Conservation (phyloP, 2,797 vertebrate species). For the Brotula barbata region DNA sequence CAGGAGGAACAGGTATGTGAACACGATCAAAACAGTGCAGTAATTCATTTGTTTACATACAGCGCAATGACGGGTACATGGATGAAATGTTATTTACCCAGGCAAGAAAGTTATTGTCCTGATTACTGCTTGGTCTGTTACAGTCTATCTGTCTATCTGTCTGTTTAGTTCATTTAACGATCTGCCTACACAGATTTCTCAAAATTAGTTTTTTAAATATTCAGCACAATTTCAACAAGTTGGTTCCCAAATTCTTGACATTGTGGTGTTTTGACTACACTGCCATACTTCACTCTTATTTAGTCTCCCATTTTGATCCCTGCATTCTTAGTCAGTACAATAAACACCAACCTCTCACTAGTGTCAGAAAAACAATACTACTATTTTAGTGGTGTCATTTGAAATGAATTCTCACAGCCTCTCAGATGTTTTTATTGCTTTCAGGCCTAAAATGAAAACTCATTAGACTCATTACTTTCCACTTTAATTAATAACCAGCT, state of each 20-base stretch:
- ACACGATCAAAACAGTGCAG: background rate
- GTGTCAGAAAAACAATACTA: background rate
- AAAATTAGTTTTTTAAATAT: no score
- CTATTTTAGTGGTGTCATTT: background rate
- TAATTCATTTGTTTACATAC: background rate
- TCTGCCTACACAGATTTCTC: no score
- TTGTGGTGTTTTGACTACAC: no score
- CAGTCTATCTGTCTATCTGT: no score
- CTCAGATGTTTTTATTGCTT: background rate
- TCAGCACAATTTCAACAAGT: no score
- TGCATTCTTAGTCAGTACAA: background rate
- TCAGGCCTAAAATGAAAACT: conserved; percentile 6
- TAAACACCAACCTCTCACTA: background rate
- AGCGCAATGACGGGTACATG: background rate
- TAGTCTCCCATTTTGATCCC: background rate
- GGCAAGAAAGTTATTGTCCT: no score
- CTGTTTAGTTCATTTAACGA: no score
- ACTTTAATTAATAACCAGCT: background rate
- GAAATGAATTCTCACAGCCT: background rate
- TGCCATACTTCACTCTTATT: no score
- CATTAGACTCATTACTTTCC: background rate
- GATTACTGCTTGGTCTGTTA: no score
- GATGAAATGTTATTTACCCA: no score
- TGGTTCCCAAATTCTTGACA: no score
- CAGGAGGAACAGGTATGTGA: conserved; percentile 85